phyloP scores from a whole-genome alignment of 2,113 vertebrate genomes.

The Boulengerochromis microlepis region DNA sequence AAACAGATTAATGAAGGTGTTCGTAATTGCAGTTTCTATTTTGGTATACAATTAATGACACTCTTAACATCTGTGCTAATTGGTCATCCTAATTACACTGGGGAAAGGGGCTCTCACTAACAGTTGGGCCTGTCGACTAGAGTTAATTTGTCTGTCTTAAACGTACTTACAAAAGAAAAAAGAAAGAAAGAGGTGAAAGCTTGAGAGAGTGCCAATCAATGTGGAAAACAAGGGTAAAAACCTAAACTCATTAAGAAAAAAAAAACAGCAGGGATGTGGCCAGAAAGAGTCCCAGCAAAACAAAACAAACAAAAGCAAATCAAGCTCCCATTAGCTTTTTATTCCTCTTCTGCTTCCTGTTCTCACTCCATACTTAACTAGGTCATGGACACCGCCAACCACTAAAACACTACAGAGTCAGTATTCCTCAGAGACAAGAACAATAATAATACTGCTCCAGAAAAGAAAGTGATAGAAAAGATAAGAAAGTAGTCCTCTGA shows the following conservation, averaged over 20 bases:
- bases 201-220: background rate
- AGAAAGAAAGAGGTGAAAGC: background rate
- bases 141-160: background rate
- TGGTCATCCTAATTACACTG: constrained; percentile 23
- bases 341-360: constrained; percentile 49
- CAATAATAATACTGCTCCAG: constrained; percentile 11
- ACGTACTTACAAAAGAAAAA: background rate
- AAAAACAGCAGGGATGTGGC: background rate
- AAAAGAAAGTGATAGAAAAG: background rate
- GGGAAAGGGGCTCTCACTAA: background rate
- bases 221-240: background rate
- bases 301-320: background rate
- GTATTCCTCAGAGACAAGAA: constrained; percentile 16
- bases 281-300: background rate
- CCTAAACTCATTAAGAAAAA: background rate
- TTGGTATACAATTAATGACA: constrained; percentile 5
- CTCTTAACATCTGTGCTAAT: constrained; percentile 15
- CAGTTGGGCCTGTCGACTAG: background rate
- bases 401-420: constrained; percentile 33
- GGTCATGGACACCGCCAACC: constrained; percentile 55
- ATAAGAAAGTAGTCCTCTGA: background rate
- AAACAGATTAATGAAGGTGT: background rate
- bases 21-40: constrained; percentile 23
- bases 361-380: constrained; percentile 54
- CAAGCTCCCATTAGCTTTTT: constrained; percentile 38